Conservation (phyloP, 2,113 vertebrate genomes). For the Pangasianodon gigas region DNA sequence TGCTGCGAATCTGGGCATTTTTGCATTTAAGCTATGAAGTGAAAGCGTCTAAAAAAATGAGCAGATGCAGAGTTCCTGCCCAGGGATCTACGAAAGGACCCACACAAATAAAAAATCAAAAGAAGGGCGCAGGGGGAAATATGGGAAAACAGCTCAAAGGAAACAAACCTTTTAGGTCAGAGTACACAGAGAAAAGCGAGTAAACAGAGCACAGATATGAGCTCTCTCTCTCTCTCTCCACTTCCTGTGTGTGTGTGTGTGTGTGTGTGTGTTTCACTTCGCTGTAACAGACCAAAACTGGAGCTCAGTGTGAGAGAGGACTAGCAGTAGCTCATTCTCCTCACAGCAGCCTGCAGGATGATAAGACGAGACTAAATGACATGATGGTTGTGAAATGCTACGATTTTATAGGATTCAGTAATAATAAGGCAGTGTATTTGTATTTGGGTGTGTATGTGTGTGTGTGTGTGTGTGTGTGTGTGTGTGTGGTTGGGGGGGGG, state of each 20-base stretch:
- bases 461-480: too few species aligned
- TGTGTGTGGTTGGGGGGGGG: too few species aligned
- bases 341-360: not conserved
- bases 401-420: not conserved
- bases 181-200: not conserved
- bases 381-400: not conserved
- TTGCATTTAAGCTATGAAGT: not conserved
- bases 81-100: slow-evolving; percentile 31
- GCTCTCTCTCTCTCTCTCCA: not conserved
- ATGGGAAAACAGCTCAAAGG: not conserved
- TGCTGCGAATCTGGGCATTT: not conserved
- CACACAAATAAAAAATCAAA: slow-evolving; percentile 31
- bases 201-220: slow-evolving; percentile 6
- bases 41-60: not conserved
- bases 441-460: not conserved
- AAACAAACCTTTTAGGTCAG: slow-evolving; percentile 33
- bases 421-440: not conserved
- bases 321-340: not conserved
- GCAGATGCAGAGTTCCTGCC: slow-evolving; percentile 32
- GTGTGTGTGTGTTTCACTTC: not conserved
- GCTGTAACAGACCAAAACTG: not conserved
- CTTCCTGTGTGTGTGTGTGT: too few species aligned
- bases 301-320: not conserved
- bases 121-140: not conserved
- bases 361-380: not conserved